These are phyloP conservation scores for Hirtodrosophila histrioides DNA, from an alignment of 2,888 invertebrate species.

Conservation along the genomic window DNA sequence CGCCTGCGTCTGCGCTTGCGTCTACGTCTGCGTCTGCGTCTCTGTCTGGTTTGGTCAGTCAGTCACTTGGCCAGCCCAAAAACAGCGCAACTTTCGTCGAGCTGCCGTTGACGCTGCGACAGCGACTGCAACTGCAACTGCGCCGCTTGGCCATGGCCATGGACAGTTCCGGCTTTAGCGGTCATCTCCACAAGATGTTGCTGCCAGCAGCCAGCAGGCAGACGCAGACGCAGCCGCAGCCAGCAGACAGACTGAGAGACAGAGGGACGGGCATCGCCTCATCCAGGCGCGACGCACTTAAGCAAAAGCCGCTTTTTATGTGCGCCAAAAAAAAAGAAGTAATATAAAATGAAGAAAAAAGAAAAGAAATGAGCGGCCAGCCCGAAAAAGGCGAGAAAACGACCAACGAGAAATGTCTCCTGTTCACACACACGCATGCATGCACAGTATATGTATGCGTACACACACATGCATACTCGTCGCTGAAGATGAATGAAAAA, in stretches of 20 bases:
- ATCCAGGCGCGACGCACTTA: conserved; percentile 65
- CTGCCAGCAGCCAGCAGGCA: conserved; percentile 24
- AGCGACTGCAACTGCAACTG: conserved; percentile 16
- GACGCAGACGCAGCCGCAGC: conserved; percentile 9
- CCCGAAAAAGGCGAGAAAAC: conserved; percentile 62
- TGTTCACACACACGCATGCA: conserved; percentile 32
- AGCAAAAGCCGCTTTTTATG: conserved; percentile 71
- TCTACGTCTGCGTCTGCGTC: conserved; percentile 13
- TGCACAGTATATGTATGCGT: not conserved
- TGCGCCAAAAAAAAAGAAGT: conserved; percentile 51
- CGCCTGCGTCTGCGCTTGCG: conserved; percentile 55
- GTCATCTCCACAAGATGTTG: conserved; percentile 39
- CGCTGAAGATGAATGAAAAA: conserved; percentile 55
- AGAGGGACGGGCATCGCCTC: conserved; percentile 30
- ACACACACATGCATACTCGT: not conserved
- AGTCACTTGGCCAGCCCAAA: conserved; percentile 69
- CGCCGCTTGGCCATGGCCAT: conserved; percentile 56
- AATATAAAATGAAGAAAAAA: conserved; percentile 28
- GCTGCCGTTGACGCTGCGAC: conserved; percentile 25
- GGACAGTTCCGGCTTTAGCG: conserved; percentile 73
- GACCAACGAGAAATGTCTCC: conserved; percentile 61
- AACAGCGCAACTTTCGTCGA: conserved; percentile 75
- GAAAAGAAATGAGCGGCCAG: conserved; percentile 52
- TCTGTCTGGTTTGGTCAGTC: conserved; percentile 50
- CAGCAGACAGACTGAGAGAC: not conserved